A percentile compares a stretch with the other conserved stretches of the same genome.
These are phyloP conservation scores for Dinomys branickii DNA, from an alignment of 2,113 vertebrate species.

Conservation along the genomic window DNA sequence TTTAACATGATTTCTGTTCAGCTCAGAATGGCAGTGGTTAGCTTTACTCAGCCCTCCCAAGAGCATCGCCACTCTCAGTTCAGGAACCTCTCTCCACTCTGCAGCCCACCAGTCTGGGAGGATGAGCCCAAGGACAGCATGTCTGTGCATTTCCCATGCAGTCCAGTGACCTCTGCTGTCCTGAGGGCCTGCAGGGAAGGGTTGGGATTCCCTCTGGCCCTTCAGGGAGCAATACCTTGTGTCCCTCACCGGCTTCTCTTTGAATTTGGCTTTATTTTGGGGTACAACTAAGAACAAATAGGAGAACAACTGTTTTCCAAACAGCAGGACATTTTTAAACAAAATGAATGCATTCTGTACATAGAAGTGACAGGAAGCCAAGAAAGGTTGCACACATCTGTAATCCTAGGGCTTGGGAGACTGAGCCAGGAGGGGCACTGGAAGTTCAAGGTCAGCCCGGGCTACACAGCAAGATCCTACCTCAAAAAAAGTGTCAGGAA, in stretches of 20 bases:
- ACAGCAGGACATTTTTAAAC: too few relatives aligned
- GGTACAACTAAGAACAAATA: not conserved
- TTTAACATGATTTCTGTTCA: not conserved
- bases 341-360: not conserved
- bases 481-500: not conserved
- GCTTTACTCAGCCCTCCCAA: not conserved
- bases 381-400: not conserved
- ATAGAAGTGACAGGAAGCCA: not conserved
- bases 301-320: not conserved
- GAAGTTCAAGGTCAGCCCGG: not conserved
- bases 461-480: not conserved
- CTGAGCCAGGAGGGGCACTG: not conserved
- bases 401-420: not conserved
- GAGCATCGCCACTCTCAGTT: too few relatives aligned
- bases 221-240: not conserved
- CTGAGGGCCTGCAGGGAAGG: not conserved
- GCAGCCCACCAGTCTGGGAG: not conserved
- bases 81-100: not conserved
- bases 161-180: not conserved
- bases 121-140: not conserved
- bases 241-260: not conserved
- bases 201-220: not conserved
- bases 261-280: not conserved
- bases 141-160: not conserved
- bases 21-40: not conserved